Base-by-base conservation (phyloP, 2,888 invertebrate genomes). In the Drosophila colorata region DNA sequence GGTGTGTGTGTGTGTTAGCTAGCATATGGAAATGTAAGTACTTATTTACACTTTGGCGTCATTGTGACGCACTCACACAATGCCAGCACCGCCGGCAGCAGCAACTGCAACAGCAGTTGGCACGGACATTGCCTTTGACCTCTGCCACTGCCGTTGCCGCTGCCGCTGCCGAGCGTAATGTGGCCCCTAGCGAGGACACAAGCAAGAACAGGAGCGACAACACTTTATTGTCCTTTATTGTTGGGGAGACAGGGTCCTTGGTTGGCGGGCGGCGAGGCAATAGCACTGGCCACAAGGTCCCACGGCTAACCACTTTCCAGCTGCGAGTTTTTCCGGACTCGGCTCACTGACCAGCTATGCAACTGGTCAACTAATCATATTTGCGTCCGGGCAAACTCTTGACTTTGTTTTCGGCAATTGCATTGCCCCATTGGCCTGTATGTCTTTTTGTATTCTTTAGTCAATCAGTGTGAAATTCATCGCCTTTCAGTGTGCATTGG, bases 1-100 rank as follows among this genome's bases (percentile, higher is more conserved):
- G 16, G 37, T 13, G 38, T 2, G 28, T 16, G 38, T 40, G 8
- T 51, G 18, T 43, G 20, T 38, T 44, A 23, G 14, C 44, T 20
- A 14, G 40, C 35, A 33, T 18, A 33, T 44, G 77, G 53, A 53
- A 74, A 80, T 78, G 59, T 67, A 69, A 83, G 80, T 69, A 75
- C 76, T 78, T 74, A 83, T 83, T 80, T 83, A 75, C 78, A 80
- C 83, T 78, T 80, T 72, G 76, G 56, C 68, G 75, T 65, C 78
- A 59, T 55, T 69, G 66, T 48, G 72, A 63, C 56, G 74, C 69
- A 67, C 67, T 35, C 33, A 40, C 37, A 53, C 35, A 63, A 47
- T 41, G 46, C 14, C 33, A 44, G 11, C 46, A n/a, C 16, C 47
- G n/a, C 16, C 37, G 16, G 13, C 35, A 28, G 28, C 23, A 23